Evolutionary conservation across 2,797 vertebrate genomes (phyloP), one percentile per base, ranked within the genome.

Genomic region (Neosalanx taihuensis): DNA sequence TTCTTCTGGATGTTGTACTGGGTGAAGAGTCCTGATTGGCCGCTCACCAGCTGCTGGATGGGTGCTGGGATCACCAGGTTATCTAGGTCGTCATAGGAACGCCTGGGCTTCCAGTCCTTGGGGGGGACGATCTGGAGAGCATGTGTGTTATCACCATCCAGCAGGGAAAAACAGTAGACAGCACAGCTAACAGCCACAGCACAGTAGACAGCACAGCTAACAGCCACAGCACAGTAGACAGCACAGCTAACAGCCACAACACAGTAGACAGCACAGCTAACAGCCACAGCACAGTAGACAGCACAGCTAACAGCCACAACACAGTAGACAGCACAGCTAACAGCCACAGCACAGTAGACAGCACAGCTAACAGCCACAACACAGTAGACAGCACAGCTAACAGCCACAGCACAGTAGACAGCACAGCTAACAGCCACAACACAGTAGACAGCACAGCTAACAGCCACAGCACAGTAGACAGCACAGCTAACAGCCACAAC

Each of bases 1-100:
- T 98, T 98, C 89, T 97, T 99, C 91, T 99, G 97, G 81, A 99
- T 98, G 89, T 99, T 99, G 86, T 98, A 99, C 76, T 99, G 97
- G 1, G 96, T 97, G 79, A 99, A 99, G 70, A 99, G 95, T 5
- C 97, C 97, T 0, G 96, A 98, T 86, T 98, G 96, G 33, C 97
- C 97, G 0, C 96, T 98, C 75, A 99, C 97, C 76, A 98, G 93
- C 88, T 99, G 97, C 89, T 99, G 96, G 83, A 99, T 99, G 53
- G 97, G 97, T 10, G 97, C 97, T 10, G 97, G 97, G 75, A 99
- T 98, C 83, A 95, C 87, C 83, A 99, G 84, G 37, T 97, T 94
- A 18, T 99, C 97, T 51, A 98, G 96, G 73, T 96, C 93, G 26
- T 98, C 95, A 69, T 99, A 99, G 41, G 93, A 94, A 5, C 60